Conservation (phyloP, 2,888 invertebrate species). For the Drosophila putrida region DNA sequence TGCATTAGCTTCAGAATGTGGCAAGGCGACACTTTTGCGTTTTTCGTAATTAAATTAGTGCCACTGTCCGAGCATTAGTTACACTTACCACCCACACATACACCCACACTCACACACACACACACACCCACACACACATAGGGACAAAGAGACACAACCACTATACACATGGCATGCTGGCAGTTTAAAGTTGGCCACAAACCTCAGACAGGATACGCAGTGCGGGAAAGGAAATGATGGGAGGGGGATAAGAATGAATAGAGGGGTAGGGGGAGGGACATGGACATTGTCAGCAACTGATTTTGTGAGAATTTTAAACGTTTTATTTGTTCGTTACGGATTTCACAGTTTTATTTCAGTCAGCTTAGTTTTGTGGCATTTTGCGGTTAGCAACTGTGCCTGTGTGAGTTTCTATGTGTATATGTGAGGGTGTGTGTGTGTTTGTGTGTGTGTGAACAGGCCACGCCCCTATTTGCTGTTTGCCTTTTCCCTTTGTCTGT, state of each 20-base stretch:
- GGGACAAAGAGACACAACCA: conserved; percentile 1
- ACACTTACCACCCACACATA: conserved; percentile 58
- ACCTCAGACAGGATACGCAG: conserved; percentile 54
- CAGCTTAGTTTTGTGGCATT: conserved; percentile 70
- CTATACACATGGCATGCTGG: conserved; percentile 50
- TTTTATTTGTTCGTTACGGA: conserved; percentile 72
- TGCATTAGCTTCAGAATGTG: conserved; percentile 75
- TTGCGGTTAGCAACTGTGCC: conserved; percentile 51
- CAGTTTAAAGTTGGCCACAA: conserved; percentile 76
- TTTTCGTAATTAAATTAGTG: conserved; percentile 83
- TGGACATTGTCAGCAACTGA: conserved; percentile 78
- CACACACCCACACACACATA: conserved; percentile 1
- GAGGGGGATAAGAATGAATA: no score
- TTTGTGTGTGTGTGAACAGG: conserved; percentile 21
- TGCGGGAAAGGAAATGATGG: background rate
- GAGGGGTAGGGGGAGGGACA: background rate
- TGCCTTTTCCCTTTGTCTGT: conserved; percentile 26
- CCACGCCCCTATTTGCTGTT: conserved; percentile 45
- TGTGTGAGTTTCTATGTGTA: conserved; percentile 18
- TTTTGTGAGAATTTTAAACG: conserved; percentile 76
- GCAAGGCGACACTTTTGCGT: conserved; percentile 80
- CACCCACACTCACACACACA: no score
- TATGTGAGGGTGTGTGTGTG: conserved; percentile 17
- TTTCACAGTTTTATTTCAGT: conserved; percentile 64
- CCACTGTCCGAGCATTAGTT: conserved; percentile 80